Evolutionary conservation across 2,797 vertebrate species (phyloP).

Genomic region (Choloepus didactylus): DNA sequence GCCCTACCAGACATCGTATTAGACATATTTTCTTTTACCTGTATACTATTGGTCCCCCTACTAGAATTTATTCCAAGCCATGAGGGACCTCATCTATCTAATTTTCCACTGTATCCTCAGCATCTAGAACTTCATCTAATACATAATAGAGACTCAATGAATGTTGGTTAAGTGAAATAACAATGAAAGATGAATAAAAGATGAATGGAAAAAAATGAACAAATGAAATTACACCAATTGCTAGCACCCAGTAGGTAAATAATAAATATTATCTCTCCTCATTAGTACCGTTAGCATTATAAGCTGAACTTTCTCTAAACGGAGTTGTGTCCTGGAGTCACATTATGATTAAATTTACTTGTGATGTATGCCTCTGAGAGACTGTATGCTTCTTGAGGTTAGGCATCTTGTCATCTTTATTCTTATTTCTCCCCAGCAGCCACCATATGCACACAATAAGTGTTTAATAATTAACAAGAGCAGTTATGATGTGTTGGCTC

Average conservation of each 20-base stretch:
- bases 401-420: slow-evolving; percentile 7
- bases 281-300: background rate
- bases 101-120: background rate
- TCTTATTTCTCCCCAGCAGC: background rate
- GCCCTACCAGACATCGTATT: background rate
- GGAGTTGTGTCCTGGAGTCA: background rate
- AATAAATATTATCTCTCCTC: background rate
- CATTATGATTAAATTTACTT: background rate
- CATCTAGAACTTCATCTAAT: background rate
- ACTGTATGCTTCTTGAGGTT: background rate
- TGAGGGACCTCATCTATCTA: background rate
- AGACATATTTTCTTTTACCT: background rate
- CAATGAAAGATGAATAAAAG: background rate
- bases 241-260: background rate
- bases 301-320: background rate
- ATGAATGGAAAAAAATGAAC: background rate
- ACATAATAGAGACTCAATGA: background rate
- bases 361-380: background rate
- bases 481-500: background rate
- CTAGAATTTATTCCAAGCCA: background rate
- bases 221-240: background rate
- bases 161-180: background rate
- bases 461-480: slow-evolving; percentile 29
- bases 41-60: background rate
- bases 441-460: background rate